Evolutionary conservation across 2,113 vertebrate genomes (phyloP).

Genomic region (Coturnix japonica): DNA sequence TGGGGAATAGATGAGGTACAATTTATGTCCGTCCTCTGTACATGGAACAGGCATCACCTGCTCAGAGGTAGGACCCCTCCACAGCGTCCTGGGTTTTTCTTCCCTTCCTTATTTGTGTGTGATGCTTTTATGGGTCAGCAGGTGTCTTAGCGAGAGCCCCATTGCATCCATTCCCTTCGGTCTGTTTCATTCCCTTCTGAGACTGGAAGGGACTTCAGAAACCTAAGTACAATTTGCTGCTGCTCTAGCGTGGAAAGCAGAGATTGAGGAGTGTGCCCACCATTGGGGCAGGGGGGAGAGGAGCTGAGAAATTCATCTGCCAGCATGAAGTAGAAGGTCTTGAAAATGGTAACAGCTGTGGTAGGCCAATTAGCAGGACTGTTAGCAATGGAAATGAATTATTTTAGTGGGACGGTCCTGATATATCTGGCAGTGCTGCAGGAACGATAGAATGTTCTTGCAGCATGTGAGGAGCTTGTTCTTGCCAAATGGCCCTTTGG

Average conservation of each 20-base stretch:
- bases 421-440: neutral
- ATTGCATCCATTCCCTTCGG: neutral
- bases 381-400: neutral
- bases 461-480: neutral
- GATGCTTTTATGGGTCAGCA: neutral
- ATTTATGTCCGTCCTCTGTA: constrained; percentile 91
- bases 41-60: constrained; percentile 89
- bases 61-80: constrained; percentile 81
- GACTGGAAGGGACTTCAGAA: neutral
- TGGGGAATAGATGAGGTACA: constrained; percentile 96
- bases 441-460: neutral
- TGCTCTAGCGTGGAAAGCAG: neutral
- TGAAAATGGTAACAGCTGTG: neutral
- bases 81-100: rapidly evolving
- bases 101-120: neutral
- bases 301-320: neutral
- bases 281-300: neutral
- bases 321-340: neutral
- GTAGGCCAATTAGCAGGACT: constrained; percentile 7
- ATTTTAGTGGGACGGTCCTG: neutral
- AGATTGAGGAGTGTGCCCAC: neutral
- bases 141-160: neutral
- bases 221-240: neutral
- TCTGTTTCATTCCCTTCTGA: neutral
- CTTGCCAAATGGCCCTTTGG: neutral